These are phyloP conservation scores for Spondyliosoma cantharus DNA, from an alignment of 2,797 vertebrate species.

Conservation along the genomic window DNA sequence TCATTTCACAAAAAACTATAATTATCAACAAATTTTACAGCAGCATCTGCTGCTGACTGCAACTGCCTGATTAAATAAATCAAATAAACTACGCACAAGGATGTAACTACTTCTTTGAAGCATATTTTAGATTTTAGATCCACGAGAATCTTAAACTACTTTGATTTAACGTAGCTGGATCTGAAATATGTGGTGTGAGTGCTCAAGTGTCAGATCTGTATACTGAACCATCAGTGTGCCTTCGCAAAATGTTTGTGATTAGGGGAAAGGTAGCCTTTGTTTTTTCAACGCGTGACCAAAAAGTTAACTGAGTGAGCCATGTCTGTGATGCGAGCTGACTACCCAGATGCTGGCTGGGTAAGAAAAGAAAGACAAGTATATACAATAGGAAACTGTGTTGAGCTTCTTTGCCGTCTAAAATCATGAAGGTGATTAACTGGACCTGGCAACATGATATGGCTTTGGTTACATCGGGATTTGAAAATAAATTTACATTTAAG, in stretches of 20 bases:
- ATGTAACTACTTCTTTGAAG: neutral
- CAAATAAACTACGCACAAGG: constrained; percentile 19
- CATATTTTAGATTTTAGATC: neutral
- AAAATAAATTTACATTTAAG: constrained; percentile 11
- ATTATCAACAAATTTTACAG: constrained; percentile 7
- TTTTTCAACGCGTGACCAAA: constrained; percentile 21
- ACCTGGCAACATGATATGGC: constrained; percentile 55
- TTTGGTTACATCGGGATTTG: constrained; percentile 49
- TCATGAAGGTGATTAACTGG: constrained; percentile 9
- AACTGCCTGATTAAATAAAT: constrained; percentile 6
- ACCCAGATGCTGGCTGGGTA: constrained; percentile 13
- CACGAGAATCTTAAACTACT: constrained; percentile 26
- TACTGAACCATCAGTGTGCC: constrained; percentile 14
- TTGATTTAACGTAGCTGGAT: constrained; percentile 4
- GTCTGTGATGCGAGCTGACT: neutral
- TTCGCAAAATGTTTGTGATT: constrained; percentile 32
- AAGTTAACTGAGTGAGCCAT: neutral
- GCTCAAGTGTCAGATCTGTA: constrained; percentile 42
- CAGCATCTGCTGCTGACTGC: constrained; percentile 1
- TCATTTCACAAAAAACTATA: constrained; percentile 21
- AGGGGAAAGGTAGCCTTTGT: constrained; percentile 22
- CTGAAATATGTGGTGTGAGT: constrained; percentile 36
- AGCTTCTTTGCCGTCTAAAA: neutral
- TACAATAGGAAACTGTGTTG: neutral
- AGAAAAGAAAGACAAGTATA: neutral